phyloP scores from a whole-genome alignment of 1,140 invertebrate genomes.

The Gonioctena quinquepunctata region DNA sequence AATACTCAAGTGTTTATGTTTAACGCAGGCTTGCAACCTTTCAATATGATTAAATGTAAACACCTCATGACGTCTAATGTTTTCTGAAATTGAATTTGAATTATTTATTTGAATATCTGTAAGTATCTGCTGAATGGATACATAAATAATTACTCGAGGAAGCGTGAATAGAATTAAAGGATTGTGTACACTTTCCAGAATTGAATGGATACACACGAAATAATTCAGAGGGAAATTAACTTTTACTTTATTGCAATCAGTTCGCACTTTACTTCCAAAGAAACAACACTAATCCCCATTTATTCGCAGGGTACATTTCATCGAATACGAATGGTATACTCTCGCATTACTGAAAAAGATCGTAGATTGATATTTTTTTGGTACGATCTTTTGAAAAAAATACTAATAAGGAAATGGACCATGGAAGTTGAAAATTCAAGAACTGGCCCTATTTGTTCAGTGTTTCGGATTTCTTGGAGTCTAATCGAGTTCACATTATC shows the following conservation, averaged over 20 bases:
- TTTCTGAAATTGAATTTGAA: constrained; percentile 41
- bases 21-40: constrained; percentile 39
- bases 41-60: constrained; percentile 46
- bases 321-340: neutral
- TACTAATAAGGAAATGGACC: too few species aligned
- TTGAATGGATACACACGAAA: neutral
- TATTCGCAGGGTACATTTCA: neutral
- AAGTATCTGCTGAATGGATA: constrained; percentile 32
- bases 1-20: constrained; percentile 46
- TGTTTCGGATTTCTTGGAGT: too few species aligned
- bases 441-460: too few species aligned
- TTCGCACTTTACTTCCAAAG: neutral
- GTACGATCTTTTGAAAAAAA: constrained; percentile 1
- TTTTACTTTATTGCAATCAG: neutral
- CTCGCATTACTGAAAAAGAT: neutral
- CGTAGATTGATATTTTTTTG: neutral
- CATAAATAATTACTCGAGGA: constrained; percentile 24
- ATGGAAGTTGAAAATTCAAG: too few species aligned
- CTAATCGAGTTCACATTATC: too few species aligned
- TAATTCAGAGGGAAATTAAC: neutral
- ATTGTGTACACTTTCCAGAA: constrained; percentile 22
- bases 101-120: constrained; percentile 43
- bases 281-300: neutral
- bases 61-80: constrained; percentile 32
- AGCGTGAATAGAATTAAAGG: constrained; percentile 28